Conservation (phyloP, 2,797 vertebrate genomes). For the Morus bassanus region DNA sequence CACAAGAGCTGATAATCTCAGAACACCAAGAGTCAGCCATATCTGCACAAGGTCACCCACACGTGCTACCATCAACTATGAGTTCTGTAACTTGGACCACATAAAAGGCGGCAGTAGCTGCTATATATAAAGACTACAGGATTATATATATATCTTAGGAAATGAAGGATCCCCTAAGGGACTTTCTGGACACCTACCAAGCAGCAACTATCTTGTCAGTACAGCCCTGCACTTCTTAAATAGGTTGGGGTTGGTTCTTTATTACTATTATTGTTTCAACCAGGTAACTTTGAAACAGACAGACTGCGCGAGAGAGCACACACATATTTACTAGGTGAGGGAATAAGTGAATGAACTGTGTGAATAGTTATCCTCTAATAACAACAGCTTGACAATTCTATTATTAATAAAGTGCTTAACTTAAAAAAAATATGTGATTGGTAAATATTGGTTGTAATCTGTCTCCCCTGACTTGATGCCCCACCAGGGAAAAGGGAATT, state of each 20-base stretch:
- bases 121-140: neutral
- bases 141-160: neutral
- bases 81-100: neutral
- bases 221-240: neutral
- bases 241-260: neutral
- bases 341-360: neutral
- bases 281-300: neutral
- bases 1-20: neutral
- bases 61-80: accelerated
- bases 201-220: neutral
- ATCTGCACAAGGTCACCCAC: neutral
- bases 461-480: neutral
- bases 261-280: neutral
- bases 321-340: neutral
- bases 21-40: neutral
- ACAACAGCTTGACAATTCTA: neutral
- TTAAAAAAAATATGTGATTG: neutral
- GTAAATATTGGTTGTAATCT: neutral
- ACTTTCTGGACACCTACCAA: neutral
- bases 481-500: neutral
- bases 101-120: neutral
- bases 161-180: neutral
- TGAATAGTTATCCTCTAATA: neutral
- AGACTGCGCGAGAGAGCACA: neutral
- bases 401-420: neutral